Percentiles rank a stretch among this genome's conserved stretches.
phyloP scores from a whole-genome alignment of 2,888 invertebrate species.

The Volucella bombylans region DNA sequence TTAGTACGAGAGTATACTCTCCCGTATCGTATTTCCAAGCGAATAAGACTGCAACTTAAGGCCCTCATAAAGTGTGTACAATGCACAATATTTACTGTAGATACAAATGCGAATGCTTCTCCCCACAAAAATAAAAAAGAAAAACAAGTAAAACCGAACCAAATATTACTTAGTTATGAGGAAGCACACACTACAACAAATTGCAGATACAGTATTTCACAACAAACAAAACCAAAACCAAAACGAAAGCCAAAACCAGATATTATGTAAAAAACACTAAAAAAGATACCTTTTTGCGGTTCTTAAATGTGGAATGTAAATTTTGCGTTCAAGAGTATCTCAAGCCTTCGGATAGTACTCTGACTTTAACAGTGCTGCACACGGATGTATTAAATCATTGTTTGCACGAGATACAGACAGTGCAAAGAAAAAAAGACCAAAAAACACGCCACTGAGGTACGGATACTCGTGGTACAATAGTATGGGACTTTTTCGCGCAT shows the following conservation, averaged over 20 bases:
- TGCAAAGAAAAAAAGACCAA: conserved; percentile 8
- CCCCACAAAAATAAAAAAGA: neutral
- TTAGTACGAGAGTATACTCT: conserved; percentile 45
- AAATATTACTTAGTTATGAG: conserved; percentile 38
- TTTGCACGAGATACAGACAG: conserved; percentile 43
- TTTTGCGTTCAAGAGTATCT: conserved; percentile 20
- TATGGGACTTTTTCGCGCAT: conserved; percentile 48
- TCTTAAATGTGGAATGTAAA: conserved; percentile 62
- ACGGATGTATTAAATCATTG: conserved; percentile 63
- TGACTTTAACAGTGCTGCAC: conserved; percentile 16
- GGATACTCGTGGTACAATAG: conserved; percentile 21
- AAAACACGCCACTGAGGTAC: neutral
- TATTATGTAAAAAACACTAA: conserved; percentile 53
- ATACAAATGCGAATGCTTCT: too few relatives aligned
- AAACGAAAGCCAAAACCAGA: conserved; percentile 65
- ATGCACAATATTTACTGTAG: too few relatives aligned
- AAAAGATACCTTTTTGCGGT: conserved; percentile 57
- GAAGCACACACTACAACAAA: conserved; percentile 34
- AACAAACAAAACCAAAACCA: conserved; percentile 27
- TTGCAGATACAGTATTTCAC: neutral
- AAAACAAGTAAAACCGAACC: conserved; percentile 16
- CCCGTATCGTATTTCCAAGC: conserved; percentile 52
- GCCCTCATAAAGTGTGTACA: neutral
- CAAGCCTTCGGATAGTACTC: neutral
- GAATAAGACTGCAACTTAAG: neutral